phyloP scores from a whole-genome alignment of 1,140 invertebrate species.

The Mylabris phalerata region DNA sequence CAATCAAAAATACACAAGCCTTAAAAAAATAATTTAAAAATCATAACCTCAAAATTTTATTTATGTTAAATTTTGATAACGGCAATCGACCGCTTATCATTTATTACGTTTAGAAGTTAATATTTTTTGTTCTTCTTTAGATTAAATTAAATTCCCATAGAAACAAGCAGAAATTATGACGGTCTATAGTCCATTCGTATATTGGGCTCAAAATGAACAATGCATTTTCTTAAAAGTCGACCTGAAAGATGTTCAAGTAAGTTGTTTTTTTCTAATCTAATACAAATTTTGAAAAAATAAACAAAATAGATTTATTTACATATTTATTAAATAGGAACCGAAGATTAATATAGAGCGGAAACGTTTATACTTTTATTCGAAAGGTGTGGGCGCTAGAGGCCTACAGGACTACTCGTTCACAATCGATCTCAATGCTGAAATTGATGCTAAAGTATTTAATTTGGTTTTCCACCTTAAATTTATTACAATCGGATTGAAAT shows the following conservation, averaged over 20 bases:
- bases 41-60: no score
- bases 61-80: no score
- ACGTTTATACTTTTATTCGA: constrained; percentile 54
- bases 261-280: constrained; percentile 3
- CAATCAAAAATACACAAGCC: no score
- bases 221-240: constrained; percentile 74
- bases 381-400: constrained; percentile 65
- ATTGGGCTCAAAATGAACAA: constrained; percentile 83
- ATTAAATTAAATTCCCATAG: no score
- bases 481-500: not conserved
- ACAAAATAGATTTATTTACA: constrained; percentile 3
- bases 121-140: no score
- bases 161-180: constrained; percentile 19
- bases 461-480: not conserved
- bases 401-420: constrained; percentile 63
- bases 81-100: no score
- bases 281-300: not conserved
- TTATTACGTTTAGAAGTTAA: no score
- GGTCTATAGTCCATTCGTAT: constrained; percentile 73
- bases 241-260: constrained; percentile 71
- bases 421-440: constrained; percentile 60
- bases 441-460: constrained; percentile 57
- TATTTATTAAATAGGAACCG: constrained; percentile 41
- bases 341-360: constrained; percentile 53
- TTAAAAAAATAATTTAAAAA: no score